Base-by-base conservation (phyloP, 2,113 vertebrate species). In the Myrmecophaga tridactyla region DNA sequence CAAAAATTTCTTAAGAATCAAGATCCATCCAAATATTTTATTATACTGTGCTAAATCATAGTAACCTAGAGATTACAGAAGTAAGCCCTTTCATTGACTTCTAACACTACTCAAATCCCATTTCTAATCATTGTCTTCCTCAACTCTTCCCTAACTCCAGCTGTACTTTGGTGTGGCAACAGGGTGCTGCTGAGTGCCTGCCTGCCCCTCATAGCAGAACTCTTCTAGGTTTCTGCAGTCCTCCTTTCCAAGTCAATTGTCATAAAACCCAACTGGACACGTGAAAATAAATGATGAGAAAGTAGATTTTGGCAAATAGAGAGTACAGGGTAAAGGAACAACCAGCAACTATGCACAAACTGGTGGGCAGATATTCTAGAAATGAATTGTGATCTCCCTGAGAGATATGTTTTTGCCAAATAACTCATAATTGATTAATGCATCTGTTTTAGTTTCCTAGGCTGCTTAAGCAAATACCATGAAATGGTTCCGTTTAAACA, bases 351-450 rank as follows among this genome's bases (percentile, higher is more conserved):
- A 60, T 7, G 31, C 21, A 46, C 8, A 78, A 39, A 10, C 14
- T 11, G 7, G 7, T 41, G 36, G 21, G 27, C 1, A 67, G 43
- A 87, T 21, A 3, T 43, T 76, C 81, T 41, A 62, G 36, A 83
- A 53, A 23, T 65, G 21, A 81, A 82, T 34, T 43, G 12, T 90
- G 46, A 84, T 63, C n/a, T 36, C 91, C 4, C 67, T 34, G 17
- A 96, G 77, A 78, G 36, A 65, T 48, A 58, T 70, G n/a, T 81
- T 58, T 72, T 39, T 72, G 70, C 11, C 27, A 86, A 86, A 67
- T 86, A 92, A 82, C 86, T 89, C 13, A 69, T 86, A 93, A 81
- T 25, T 86, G 13, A 83, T 25, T 72, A 84, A 78, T 51, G 20
- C 0, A 69, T 10, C 34, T 86, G n/a, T n/a, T 60, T 56, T 62